These are phyloP conservation scores for Coleophora flavipennella DNA, from an alignment of 2,888 invertebrate genomes.

Conservation along the genomic window DNA sequence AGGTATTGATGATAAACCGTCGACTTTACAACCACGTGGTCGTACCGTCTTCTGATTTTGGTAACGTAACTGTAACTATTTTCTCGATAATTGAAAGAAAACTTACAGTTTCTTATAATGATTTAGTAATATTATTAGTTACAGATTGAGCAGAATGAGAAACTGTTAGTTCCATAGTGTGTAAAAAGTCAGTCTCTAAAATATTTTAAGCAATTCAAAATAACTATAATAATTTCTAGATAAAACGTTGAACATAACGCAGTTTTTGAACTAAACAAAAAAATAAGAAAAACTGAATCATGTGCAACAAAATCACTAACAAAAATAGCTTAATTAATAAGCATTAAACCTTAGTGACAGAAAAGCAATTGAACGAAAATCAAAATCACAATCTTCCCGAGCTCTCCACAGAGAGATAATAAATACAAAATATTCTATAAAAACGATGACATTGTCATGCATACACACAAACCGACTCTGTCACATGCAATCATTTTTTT, in stretches of 20 bases:
- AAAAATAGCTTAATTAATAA: conserved; percentile 24
- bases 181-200: no score
- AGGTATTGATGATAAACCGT: not conserved
- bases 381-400: conserved; percentile 56
- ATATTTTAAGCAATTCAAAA: not conserved
- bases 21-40: conserved; percentile 17
- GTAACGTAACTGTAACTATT: conserved; percentile 39
- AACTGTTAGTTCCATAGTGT: no score
- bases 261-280: conserved; percentile 3
- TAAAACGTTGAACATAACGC: conserved; percentile 7
- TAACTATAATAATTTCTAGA: not conserved
- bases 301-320: conserved; percentile 36
- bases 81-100: conserved; percentile 17
- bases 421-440: conserved; percentile 21
- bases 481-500: no score
- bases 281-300: conserved; percentile 15
- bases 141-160: no score
- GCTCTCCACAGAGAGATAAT: conserved; percentile 70
- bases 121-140: no score
- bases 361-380: conserved; percentile 44
- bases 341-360: conserved; percentile 51
- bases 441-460: conserved; percentile 45
- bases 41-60: conserved; percentile 20
- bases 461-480: conserved; percentile 48
- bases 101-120: not conserved